Base-by-base conservation (phyloP, 2,888 invertebrate species). In the Nysson spinosus region DNA sequence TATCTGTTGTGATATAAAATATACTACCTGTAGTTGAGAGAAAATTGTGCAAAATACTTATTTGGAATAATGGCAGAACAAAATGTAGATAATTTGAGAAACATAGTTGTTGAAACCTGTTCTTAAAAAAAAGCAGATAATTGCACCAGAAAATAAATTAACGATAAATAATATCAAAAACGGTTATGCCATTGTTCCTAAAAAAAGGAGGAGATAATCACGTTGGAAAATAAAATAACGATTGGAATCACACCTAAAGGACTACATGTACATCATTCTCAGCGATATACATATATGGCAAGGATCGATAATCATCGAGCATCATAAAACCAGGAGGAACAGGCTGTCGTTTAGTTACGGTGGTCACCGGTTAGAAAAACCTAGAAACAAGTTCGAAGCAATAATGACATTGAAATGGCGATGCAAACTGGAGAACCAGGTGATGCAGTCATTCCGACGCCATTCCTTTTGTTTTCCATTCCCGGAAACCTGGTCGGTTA, bases 261-360 rank as follows among this genome's bases (percentile, higher is more conserved):
- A 17, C 24, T 44, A n/a, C 11, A n/a, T 26, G 11, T 17, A 16
- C n/a, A 11, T 2, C 11, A 4, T 4, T 11, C 1, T 11, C 6
- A 32, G 14, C 4, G 32, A 3, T 5, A 32, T 32, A 12, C 32
- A 58, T 43, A 58, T 37, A 22, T 42, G 35, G 9, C 16, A 54
- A 32, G 40, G 35, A 51, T 67, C 61, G 69, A 73, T 66, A 56
- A 39, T 69, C 58, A 65, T 60, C 57, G 44, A 63, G 37, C 19
- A 42, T 63, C 69, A 50, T 72, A 72, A 72, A 72, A 54, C 39
- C 49, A 46, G 40, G 24, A 60, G 58, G 20, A 58, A 62, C 60
- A 26, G 40, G 47, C 49, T 50, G 50, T 55, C 28, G 46, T 62
- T 49, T 44, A 50, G 34, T 14, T 28, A 20, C 34, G 50, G 55